These are phyloP conservation scores for Stomatorhinus walkeri DNA, from an alignment of 2,797 vertebrate genomes.

Conservation along the genomic window DNA sequence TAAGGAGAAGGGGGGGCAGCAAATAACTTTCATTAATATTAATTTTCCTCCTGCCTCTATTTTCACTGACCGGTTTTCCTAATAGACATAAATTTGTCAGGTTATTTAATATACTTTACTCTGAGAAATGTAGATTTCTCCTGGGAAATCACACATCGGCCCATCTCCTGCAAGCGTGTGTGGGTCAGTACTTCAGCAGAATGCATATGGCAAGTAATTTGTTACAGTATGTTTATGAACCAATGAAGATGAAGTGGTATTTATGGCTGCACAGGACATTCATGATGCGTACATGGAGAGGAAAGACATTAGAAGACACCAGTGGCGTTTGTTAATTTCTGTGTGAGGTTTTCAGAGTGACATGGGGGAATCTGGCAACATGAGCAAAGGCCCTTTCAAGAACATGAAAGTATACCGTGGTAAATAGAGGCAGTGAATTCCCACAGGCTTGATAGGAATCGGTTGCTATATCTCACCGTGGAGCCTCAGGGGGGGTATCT, in stretches of 20 bases:
- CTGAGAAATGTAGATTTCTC: slow-evolving; percentile 34
- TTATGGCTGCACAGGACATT: not conserved
- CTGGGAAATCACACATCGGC: not conserved
- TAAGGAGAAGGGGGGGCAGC: slow-evolving; percentile 41
- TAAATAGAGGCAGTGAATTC: not conserved
- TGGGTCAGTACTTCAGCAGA: not conserved
- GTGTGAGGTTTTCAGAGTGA: not conserved
- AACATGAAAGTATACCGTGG: not conserved
- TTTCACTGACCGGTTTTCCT: slow-evolving; percentile 40
- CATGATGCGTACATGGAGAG: not conserved
- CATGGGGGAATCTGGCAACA: not conserved
- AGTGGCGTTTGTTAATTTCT: not conserved
- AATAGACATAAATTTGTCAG: slow-evolving; percentile 39
- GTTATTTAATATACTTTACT: slow-evolving; percentile 38
- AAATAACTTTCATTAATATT: slow-evolving; percentile 50
- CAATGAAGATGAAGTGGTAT: not conserved
- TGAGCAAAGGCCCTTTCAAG: not conserved
- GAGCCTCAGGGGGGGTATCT: not conserved
- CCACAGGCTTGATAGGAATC: not conserved
- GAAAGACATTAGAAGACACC: not conserved
- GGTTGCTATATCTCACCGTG: not conserved
- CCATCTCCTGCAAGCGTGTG: slow-evolving; percentile 12
- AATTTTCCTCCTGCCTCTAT: slow-evolving; percentile 33
- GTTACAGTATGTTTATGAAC: not conserved
- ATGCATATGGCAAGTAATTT: not conserved